Evolutionary conservation across 2,797 vertebrate genomes (phyloP), one percentile per base, ranked within the genome.

Genomic region (Podargus strigoides): DNA sequence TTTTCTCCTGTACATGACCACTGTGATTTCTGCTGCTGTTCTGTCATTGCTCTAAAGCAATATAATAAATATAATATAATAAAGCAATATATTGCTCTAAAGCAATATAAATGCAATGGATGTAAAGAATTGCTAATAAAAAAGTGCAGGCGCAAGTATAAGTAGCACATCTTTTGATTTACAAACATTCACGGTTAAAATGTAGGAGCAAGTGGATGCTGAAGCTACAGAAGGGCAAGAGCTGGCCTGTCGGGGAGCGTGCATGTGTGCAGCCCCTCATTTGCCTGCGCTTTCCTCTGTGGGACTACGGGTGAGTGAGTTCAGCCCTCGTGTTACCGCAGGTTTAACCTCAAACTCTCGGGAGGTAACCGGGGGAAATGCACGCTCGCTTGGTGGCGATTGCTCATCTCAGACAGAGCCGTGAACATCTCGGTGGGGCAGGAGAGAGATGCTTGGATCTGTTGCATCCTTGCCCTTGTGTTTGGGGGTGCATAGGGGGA

Each of bases 141-240:
- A n/a, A n/a, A n/a, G 28, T 0, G 4, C 17, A n/a, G 19, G 49
- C 36, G 13, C 1, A 1, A 1, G 36, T 22, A 5, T 3, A 18
- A 42, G 15, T 1, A 49, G 41, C 30, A 3, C 20, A 19, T 14
- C 3, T 19, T 77, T 41, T 16, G 2, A 12, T 39, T 55, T 24
- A 46, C 39, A 34, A 32, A 22, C 34, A 7, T 18, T 49, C 5
- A 3, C 4, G 22, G 13, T 3, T 70, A 19, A 69, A 73, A 66
- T 1, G 12, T 3, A 10, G 23, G 28, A 53, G 32, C 42, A 19
- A 69, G 39, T 7, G 32, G 63, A 30, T 85, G 58, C 37, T 14
- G 46, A 8, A 26, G 69, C 15, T n/a, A 1, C 18, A 7, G 34
- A 24, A 13, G 24, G 16, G 6, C 19, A 4, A 6, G 34, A 13